Evolutionary conservation across 92 coral and sea anemone genomes (phyloP).

Genomic region (Zoanthus sociatus): DNA sequence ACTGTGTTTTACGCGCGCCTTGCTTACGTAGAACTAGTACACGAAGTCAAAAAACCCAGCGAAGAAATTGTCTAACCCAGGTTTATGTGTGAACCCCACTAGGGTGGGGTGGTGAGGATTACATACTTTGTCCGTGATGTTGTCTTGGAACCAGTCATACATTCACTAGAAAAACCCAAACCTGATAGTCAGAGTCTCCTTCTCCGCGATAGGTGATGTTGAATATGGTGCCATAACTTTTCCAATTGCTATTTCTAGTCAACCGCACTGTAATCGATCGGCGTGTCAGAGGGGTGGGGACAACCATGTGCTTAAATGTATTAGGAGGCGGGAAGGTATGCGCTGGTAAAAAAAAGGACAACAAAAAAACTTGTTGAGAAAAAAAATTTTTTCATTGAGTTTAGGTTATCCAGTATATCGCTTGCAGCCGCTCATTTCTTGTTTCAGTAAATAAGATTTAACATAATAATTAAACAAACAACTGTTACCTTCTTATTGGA

Average conservation of each 20-base stretch:
- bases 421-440: background rate
- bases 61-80: too few species aligned
- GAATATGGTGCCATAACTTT: background rate
- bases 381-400: background rate
- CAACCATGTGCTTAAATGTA: conserved; percentile 14
- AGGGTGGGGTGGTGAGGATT: too few species aligned
- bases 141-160: too few species aligned
- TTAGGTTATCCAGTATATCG: background rate
- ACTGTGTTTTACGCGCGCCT: too few species aligned
- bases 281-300: conserved; percentile 23
- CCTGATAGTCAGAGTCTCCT: conserved; percentile 20
- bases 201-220: conserved; percentile 30
- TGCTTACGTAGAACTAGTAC: too few species aligned
- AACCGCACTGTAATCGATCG: conserved; percentile 33
- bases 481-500: too few species aligned
- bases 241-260: conserved; percentile 19
- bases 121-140: too few species aligned
- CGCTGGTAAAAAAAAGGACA: background rate
- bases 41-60: too few species aligned
- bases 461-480: too few species aligned
- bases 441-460: too few species aligned
- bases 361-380: too few species aligned
- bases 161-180: background rate
- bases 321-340: conserved; percentile 30
- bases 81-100: too few species aligned